Base-by-base conservation (phyloP, 92 coral and sea anemone species). In the Siderastrea siderea region DNA sequence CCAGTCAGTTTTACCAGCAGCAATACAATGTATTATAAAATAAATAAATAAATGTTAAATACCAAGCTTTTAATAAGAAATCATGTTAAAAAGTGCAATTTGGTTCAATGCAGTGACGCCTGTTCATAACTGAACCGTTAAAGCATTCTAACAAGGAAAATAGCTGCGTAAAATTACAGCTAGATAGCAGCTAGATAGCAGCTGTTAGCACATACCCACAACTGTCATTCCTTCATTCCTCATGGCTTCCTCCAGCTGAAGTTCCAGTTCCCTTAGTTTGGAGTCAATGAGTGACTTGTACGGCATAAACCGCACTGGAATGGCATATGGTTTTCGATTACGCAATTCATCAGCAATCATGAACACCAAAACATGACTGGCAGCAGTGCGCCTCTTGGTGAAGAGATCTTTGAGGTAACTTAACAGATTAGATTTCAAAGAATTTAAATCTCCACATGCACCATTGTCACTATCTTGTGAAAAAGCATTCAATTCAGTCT, bases 291-390 rank as follows among this genome's bases (percentile, higher is more conserved):
- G 83, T 5, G 93, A 90, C n/a, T 76, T 90, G 84, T 90, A 90
- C 10, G 84, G 71, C 49, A 90, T n/a, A 61, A 90, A 90, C 14
- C 87, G 79, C 68, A 90, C 93, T 17, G 93, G 93, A 58, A 90
- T 85, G 14, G 93, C 93, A 85, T 90, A 90, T 2, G 90, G 90
- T 59, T 90, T 90, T 55, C 47, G 70, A 59, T 90, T 90, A 38
- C 90, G 68, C 17, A 51, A 45, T 55, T 90, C 93, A 74, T 90
- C 93, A 26, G 93, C 90, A 26, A 90, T 90, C 90, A 90, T 90
- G 59, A 90, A 90, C 5, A 90, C 78, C 14, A 90, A 75, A 11
- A 90, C 74, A 64, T 90, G 87, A 67, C 62, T 71, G n/a, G 93
- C 93, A 57, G 90, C 87, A 80, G 55, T 71, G 62, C 90, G 64